Evolutionary conservation across 2,888 invertebrate genomes (phyloP).

Genomic region (Drosophila dives): DNA sequence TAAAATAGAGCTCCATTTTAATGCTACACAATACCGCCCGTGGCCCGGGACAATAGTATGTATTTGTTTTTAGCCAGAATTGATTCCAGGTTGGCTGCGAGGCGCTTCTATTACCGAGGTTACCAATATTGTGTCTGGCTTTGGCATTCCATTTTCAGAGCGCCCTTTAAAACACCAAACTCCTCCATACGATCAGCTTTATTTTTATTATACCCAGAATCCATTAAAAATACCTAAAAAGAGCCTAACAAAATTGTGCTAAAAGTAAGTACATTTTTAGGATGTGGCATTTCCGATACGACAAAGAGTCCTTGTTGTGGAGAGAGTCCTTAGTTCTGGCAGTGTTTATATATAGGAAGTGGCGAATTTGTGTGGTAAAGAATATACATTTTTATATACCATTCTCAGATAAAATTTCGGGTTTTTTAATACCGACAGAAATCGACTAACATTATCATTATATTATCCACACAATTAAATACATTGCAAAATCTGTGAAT

Average conservation of each 20-base stretch:
- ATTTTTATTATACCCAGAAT: background rate
- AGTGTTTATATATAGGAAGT: background rate
- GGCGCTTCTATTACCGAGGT: background rate
- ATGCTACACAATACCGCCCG: constrained; percentile 6
- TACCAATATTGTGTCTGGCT: constrained; percentile 62
- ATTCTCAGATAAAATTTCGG: background rate
- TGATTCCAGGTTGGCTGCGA: fast-evolving
- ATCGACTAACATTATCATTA: background rate
- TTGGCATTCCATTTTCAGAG: constrained; percentile 51
- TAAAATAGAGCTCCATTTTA: background rate
- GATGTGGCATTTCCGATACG: background rate
- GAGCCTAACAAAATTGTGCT: background rate
- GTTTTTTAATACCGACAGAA: background rate
- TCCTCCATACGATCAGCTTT: constrained; percentile 35
- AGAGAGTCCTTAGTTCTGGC: background rate
- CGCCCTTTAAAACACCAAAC: constrained; percentile 55
- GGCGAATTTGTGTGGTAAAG: background rate
- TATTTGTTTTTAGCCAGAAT: background rate
- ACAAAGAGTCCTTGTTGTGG: background rate
- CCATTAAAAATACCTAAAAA: background rate
- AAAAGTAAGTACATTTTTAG: background rate
- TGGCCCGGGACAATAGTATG: constrained; percentile 1
- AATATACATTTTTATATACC: background rate
- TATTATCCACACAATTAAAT: background rate
- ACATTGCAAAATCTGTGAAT: background rate